These are phyloP conservation scores for Hafferia zeledoni DNA, from an alignment of 2,797 vertebrate species.

Conservation along the genomic window DNA sequence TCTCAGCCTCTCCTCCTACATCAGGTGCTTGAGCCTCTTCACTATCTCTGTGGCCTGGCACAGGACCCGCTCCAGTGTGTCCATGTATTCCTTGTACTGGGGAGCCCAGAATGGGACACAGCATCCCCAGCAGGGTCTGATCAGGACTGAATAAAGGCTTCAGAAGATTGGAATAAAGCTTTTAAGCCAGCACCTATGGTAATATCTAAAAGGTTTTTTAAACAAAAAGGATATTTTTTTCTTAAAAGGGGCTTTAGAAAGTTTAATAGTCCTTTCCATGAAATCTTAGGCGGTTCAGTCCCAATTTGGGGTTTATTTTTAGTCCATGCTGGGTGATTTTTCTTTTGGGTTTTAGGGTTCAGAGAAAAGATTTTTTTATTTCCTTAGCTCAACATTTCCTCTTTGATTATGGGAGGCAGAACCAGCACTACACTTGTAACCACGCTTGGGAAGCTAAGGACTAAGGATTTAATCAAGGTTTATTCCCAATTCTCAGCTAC, in stretches of 20 bases:
- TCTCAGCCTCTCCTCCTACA: neutral
- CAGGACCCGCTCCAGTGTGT: neutral
- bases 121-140: neutral
- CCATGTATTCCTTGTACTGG: neutral
- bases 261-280: neutral
- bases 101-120: neutral
- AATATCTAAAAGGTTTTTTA: neutral
- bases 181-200: neutral
- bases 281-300: accelerated
- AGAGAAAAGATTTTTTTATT: neutral
- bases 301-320: neutral
- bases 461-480: neutral
- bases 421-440: neutral
- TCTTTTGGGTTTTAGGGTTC: neutral
- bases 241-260: neutral
- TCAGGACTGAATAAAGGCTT: neutral
- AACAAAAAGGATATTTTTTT: neutral
- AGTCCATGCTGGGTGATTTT: neutral
- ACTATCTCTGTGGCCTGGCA: accelerated
- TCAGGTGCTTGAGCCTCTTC: neutral
- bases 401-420: neutral
- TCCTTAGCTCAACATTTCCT: neutral
- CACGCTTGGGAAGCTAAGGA: neutral
- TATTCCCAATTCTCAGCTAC: neutral
- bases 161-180: neutral